Evolutionary conservation across 92 coral and sea anemone genomes (phyloP), one percentile per base, ranked within the genome.

Genomic region (Phymanthus crucifer): DNA sequence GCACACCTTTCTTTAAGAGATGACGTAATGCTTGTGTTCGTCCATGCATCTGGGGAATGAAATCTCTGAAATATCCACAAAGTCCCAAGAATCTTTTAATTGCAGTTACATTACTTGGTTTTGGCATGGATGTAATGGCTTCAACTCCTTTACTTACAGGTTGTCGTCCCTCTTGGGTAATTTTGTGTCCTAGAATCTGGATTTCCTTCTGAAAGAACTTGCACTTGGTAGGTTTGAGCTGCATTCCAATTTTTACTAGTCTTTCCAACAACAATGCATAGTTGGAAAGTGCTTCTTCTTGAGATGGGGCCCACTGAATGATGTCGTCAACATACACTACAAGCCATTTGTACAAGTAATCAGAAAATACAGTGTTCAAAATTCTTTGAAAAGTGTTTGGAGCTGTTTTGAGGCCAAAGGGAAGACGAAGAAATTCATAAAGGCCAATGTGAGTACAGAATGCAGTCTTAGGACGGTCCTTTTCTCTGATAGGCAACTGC

Each of bases 301-400:
- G 69, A 21, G 89, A 40, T 36, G 26, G 40, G 76, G 73, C 61
- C 81, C 82, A 86, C 86, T 71, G 74, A 40, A 74, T 68, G 58
- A 78, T 80, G 72, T 75, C 84, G n/a, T n/a, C n/a, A n/a, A n/a
- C n/a, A n/a, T n/a, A n/a, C n/a, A n/a, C n/a, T n/a, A n/a, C n/a
- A n/a, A n/a, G n/a, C n/a, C n/a, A n/a, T n/a, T n/a, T n/a, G n/a
- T n/a, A n/a, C n/a, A 85, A 52, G 37, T 85, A 79, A 40, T 79
- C 83, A 29, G 84, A 80, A 85, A 85, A 85, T 26, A 81, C 89
- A 73, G 89, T 86, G 83, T 86, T 86, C 70, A 80, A 65, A 70
- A 75, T 86, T 24, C 83, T 69, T 80, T 81, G 87, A 77, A 87
- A 87, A 32, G 90, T 82, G 45, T 77, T 81, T 50, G 86, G 79